Base-by-base conservation (phyloP, 1,140 invertebrate species). In the Telenomus remus region DNA sequence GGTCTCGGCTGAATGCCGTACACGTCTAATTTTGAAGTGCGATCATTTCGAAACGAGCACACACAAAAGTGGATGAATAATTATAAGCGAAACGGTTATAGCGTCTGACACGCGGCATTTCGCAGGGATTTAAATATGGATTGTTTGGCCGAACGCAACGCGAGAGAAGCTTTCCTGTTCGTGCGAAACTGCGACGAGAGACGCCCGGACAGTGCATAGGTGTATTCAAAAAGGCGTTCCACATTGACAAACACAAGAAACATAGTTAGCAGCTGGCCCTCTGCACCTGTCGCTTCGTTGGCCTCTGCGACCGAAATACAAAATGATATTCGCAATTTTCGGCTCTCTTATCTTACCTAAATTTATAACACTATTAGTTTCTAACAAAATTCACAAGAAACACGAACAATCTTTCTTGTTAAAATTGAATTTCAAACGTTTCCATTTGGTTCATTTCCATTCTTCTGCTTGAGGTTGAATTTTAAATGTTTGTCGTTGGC, bases 231-330 rank as follows among this genome's bases (percentile, higher is more conserved):
- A 68, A 60, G 68, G 65, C 71, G 69, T 80, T 81, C 72, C 74
- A 79, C 73, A 68, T 79, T 80, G 76, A 79, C 77, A 76, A 80
- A 84, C 79, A 80, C 69, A 79, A 85, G 81, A 85, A 82, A 80
- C 81, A 77, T 81, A 78, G 80, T 81, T 65, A 81, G 80, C 82
- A 82, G 81, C 82, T 83, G 82, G 65, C 69, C 37, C 14, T 15
- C 49, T 47, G 78, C 78, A 79, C 79, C 79, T 81, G 79, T 78
- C 75, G 65, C n/a, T 15, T 49, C 60, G 70, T 71, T 71, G 72
- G 64, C 77, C 78, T 78, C 48, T 66, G 77, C 65, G 79, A 84
- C 81, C 79, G 78, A 84, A 86, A 86, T 84, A 86, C 82, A 79
- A 68, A 78, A 81, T 78, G 70, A 68, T 64, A 63, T 60, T 72